phyloP scores from a whole-genome alignment of 2,113 vertebrate genomes.

The Poecilia latipinna region DNA sequence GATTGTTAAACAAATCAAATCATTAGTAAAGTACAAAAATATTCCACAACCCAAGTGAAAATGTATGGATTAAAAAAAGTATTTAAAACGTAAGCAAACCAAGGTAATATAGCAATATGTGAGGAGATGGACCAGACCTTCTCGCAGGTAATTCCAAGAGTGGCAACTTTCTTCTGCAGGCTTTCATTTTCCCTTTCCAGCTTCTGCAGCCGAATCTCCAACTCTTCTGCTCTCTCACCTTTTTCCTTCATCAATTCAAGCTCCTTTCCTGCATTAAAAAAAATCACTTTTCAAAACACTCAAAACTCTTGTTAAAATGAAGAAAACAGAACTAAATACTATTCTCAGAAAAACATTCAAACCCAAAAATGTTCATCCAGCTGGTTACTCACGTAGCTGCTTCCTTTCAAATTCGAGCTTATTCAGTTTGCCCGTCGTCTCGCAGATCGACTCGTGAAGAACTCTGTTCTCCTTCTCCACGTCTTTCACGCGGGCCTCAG shows the following conservation, averaged over 20 bases:
- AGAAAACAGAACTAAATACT: not conserved
- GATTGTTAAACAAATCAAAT: not conserved
- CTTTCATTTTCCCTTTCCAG: conserved; percentile 92
- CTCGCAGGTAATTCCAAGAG: conserved; percentile 92
- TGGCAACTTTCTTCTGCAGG: conserved; percentile 92
- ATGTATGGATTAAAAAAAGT: not conserved
- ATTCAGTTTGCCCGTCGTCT: conserved; percentile 92
- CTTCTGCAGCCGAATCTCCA: conserved; percentile 87
- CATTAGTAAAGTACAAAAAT: not conserved
- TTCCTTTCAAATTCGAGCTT: conserved; percentile 95
- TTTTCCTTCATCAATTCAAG: conserved; percentile 92
- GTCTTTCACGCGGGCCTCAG: conserved; percentile 94
- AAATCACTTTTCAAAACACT: conserved; percentile 2
- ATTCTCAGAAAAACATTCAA: too few relatives aligned
- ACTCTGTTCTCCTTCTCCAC: conserved; percentile 96
- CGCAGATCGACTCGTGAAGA: conserved; percentile 95
- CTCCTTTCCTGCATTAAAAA: conserved; percentile 82
- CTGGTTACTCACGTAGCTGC: conserved; percentile 80
- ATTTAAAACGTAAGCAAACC: not conserved
- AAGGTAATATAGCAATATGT: not conserved
- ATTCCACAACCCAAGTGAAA: not conserved
- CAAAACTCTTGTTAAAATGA: not conserved
- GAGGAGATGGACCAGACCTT: conserved; percentile 70
- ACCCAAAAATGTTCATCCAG: not conserved
- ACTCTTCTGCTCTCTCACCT: conserved; percentile 90